Base-by-base conservation (phyloP, 2,888 invertebrate genomes). In the Philopedon plagiatum region DNA sequence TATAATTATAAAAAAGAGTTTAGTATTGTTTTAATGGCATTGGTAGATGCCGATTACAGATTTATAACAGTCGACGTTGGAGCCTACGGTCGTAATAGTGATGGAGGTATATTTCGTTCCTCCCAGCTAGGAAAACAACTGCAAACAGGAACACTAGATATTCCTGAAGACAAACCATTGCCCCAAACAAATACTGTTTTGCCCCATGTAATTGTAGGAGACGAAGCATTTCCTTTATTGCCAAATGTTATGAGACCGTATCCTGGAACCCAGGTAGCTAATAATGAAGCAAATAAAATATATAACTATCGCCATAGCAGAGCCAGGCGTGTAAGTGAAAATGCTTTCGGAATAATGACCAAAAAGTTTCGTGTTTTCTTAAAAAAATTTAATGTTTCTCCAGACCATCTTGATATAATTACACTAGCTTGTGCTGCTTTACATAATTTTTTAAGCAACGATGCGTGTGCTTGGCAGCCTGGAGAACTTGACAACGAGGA, bases 241-340 rank as follows among this genome's bases (percentile, higher is more conserved):
- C 26, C 61, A 34, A 37, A 75, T 73, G n/a, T 76, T 9, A 76
- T 76, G 73, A 64, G 73, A 34, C 73, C 76, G 32, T 75, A 75
- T 46, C 62, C 73, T 21, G 62, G 71, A 19, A 78, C 78, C 23
- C 77, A 75, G 5, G 29, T 5, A 5, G 18, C 1, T 11, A 65
- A 61, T 34, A 21, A 75, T 46, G 63, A 71, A 29, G 60, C 44
- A 56, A 75, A 67, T n/a, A 73, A 21, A 71, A 73, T 76, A 32
- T 76, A 74, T 49, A 76, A 76, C 49, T 76, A 76, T 60, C 56
- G 74, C 73, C 41, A 67, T n/a, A n/a, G n/a, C n/a, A n/a, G n/a
- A n/a, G n/a, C n/a, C n/a, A n/a, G 69, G 51, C 57, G 64, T n/a
- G 68, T 67, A 18, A 64, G 62, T 29, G 75, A 73, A 66, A 75